Percentiles rank a stretch among this genome's conserved stretches.
Evolutionary conservation across 2,888 invertebrate species (phyloP).

Genomic region (Agrochola lota): DNA sequence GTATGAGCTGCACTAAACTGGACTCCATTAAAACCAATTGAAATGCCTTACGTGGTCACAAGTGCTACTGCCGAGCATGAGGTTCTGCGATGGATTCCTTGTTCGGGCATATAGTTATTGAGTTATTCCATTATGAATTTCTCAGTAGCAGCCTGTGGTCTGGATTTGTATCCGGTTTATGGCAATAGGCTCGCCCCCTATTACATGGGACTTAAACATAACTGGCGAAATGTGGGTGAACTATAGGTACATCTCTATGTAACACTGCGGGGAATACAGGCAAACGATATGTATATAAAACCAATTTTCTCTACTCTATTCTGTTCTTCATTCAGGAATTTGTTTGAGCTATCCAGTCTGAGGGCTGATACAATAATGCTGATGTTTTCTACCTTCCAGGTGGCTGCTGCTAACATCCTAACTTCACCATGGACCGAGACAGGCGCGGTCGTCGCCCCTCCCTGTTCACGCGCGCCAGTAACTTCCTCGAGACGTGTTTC

Average conservation of each 20-base stretch:
- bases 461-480: slow-evolving; percentile 72
- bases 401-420: slow-evolving; percentile 80
- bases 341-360: neutral
- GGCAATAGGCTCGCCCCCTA: neutral
- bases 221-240: neutral
- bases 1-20: neutral
- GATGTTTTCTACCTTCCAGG: slow-evolving; percentile 72
- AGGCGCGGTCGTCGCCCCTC: slow-evolving; percentile 68
- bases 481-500: slow-evolving; percentile 81
- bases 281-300: neutral
- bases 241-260: neutral
- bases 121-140: neutral
- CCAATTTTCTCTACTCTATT: neutral
- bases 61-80: neutral
- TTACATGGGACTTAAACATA: neutral
- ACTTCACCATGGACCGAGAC: slow-evolving; percentile 69
- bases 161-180: neutral
- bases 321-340: neutral
- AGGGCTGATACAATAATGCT: neutral
- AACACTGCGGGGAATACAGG: neutral
- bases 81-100: neutral
- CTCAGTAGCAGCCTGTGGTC: neutral
- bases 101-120: neutral
- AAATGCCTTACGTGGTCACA: no score
- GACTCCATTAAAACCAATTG: neutral